A percentile compares a stretch with the other conserved stretches of the same genome.
phyloP scores from a whole-genome alignment of 2,888 invertebrate genomes.

The Pollenia griseotomentosa region DNA sequence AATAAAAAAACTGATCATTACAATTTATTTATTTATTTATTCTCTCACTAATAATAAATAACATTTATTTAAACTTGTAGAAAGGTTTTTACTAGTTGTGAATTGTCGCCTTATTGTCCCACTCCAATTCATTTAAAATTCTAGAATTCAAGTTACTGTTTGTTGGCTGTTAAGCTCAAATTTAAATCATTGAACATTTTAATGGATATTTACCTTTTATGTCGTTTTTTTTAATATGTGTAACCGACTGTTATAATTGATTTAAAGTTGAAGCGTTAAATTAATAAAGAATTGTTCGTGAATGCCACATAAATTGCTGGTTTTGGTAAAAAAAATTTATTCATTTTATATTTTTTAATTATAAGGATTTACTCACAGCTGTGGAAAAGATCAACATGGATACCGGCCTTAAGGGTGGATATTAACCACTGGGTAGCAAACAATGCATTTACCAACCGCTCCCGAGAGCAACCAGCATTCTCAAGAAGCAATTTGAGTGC shows the following conservation, averaged over 20 bases:
- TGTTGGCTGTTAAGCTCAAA: not conserved
- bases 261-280: not conserved
- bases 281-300: not conserved
- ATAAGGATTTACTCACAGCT: too few species aligned
- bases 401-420: too few species aligned
- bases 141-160: not conserved
- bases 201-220: not conserved
- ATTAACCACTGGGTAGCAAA: too few species aligned
- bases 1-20: not conserved
- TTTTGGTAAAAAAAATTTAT: too few species aligned
- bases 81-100: slow-evolving; percentile 4
- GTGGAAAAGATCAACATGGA: too few species aligned
- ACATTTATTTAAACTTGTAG: not conserved
- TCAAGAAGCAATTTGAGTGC: too few species aligned
- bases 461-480: too few species aligned
- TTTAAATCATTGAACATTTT: slow-evolving; percentile 15
- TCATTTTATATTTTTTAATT: too few species aligned
- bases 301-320: not conserved
- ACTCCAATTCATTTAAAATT: not conserved
- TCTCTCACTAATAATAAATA: slow-evolving; percentile 5
- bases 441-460: too few species aligned
- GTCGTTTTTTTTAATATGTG: slow-evolving; percentile 4
- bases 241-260: slow-evolving; percentile 18
- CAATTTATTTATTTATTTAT: slow-evolving; percentile 3
- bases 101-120: not conserved